These are phyloP conservation scores for Drosophila merina DNA, from an alignment of 2,888 invertebrate genomes.

Conservation along the genomic window DNA sequence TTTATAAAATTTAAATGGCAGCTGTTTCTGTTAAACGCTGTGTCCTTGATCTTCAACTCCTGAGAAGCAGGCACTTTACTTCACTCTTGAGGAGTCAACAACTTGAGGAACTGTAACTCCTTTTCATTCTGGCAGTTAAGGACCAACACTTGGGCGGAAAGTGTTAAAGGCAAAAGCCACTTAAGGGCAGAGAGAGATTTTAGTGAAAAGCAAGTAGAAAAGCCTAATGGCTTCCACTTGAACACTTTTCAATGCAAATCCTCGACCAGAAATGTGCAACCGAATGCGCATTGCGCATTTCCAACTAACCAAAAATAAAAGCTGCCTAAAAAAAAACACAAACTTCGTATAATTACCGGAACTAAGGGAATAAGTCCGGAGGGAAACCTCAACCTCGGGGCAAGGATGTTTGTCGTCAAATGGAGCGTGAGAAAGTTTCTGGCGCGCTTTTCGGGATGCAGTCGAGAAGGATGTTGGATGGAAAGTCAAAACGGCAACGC, in stretches of 20 bases:
- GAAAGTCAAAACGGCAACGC: constrained; percentile 67
- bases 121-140: constrained; percentile 18
- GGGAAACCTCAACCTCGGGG: constrained; percentile 24
- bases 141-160: constrained; percentile 57
- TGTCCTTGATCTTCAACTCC: constrained; percentile 15
- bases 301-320: constrained; percentile 52
- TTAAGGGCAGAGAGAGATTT: constrained; percentile 24
- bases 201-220: constrained; percentile 55
- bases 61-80: constrained; percentile 11
- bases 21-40: neutral
- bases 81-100: constrained; percentile 22
- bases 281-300: constrained; percentile 77
- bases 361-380: constrained; percentile 32
- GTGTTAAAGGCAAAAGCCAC: constrained; percentile 64
- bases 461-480: constrained; percentile 14
- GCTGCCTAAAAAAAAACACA: constrained; percentile 41
- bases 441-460: constrained; percentile 63
- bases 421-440: constrained; percentile 73
- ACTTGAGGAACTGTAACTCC: constrained; percentile 39
- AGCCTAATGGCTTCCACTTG: constrained; percentile 78
- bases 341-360: constrained; percentile 52
- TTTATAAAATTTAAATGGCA: neutral
- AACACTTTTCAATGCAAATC: constrained; percentile 78
- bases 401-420: constrained; percentile 65
- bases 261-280: constrained; percentile 67